These are phyloP conservation scores for Troglohyphantes excavatus DNA, from an alignment of 2,888 invertebrate genomes.

Conservation along the genomic window DNA sequence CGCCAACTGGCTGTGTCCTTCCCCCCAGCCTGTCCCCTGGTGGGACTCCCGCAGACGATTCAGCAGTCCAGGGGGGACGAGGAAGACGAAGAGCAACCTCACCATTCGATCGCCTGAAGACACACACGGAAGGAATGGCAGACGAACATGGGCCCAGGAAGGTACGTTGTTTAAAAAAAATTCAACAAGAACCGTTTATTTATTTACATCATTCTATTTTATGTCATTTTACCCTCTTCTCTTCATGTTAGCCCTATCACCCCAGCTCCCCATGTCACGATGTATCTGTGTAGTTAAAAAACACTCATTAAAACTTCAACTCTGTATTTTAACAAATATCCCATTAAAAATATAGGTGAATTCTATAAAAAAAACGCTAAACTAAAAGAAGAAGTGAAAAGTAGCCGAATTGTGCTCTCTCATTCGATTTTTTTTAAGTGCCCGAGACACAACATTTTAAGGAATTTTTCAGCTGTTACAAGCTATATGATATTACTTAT, in stretches of 20 bases:
- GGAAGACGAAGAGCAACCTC: conserved; percentile 28
- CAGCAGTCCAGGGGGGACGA: neutral
- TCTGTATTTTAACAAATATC: too few species aligned
- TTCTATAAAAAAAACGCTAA: too few species aligned
- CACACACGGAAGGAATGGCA: neutral
- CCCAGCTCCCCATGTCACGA: neutral
- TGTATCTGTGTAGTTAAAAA: neutral
- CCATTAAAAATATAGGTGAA: too few species aligned
- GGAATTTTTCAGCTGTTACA: too few species aligned
- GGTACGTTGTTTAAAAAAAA: conserved; percentile 2
- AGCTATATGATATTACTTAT: too few species aligned
- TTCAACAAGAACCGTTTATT: neutral
- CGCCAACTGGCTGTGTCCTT: conserved; percentile 4
- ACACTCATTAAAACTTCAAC: neutral
- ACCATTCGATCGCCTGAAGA: conserved; percentile 45
- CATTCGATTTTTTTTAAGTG: too few species aligned
- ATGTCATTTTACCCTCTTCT: neutral
- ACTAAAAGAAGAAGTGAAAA: too few species aligned
- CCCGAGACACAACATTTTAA: too few species aligned
- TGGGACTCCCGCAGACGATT: conserved; percentile 35
- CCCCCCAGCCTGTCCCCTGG: conserved; percentile 25
- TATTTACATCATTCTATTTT: too few species aligned
- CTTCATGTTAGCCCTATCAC: neutral
- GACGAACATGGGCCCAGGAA: conserved; percentile 11
- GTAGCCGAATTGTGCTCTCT: too few species aligned